Percentiles rank a stretch among this genome's conserved stretches.
Conservation (phyloP, 2,797 vertebrate genomes). For the Hybognathus amarus region DNA sequence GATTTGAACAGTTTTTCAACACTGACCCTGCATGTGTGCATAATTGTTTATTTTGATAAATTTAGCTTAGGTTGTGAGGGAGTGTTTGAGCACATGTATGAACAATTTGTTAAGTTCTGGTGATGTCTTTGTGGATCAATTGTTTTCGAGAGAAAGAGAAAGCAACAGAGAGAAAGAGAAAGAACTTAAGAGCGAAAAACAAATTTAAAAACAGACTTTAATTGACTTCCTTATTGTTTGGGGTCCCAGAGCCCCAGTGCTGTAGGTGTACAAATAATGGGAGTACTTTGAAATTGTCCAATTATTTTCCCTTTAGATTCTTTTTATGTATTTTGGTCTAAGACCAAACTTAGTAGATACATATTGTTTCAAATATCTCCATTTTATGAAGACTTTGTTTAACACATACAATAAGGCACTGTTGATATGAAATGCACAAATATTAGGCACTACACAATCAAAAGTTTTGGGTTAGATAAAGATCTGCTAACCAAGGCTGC, state of each 20-base stretch:
- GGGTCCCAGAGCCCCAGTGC: not conserved
- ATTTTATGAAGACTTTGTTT: not conserved
- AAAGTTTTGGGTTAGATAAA: not conserved
- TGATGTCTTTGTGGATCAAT: not conserved
- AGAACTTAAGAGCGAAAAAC: not conserved
- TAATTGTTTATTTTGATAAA: not conserved
- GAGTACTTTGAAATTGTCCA: not conserved
- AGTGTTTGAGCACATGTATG: not conserved
- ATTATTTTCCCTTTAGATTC: conserved; percentile 1
- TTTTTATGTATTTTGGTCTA: not conserved
- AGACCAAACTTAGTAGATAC: not conserved
- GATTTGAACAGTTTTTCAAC: not conserved
- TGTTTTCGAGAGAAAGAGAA: not conserved
- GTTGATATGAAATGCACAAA: not conserved
- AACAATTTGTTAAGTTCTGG: not conserved
- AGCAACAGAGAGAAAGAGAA: not conserved
- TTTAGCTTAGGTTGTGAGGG: not conserved
- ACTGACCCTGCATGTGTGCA: not conserved
- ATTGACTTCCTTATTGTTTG: not conserved
- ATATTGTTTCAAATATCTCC: not conserved
- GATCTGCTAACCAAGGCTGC: not conserved
- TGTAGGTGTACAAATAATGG: not conserved
- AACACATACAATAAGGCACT: not conserved
- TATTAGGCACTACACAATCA: not conserved
- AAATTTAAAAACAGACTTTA: not conserved